Conservation (phyloP, 2,888 invertebrate species). For the Cryptocheilus praepositus region DNA sequence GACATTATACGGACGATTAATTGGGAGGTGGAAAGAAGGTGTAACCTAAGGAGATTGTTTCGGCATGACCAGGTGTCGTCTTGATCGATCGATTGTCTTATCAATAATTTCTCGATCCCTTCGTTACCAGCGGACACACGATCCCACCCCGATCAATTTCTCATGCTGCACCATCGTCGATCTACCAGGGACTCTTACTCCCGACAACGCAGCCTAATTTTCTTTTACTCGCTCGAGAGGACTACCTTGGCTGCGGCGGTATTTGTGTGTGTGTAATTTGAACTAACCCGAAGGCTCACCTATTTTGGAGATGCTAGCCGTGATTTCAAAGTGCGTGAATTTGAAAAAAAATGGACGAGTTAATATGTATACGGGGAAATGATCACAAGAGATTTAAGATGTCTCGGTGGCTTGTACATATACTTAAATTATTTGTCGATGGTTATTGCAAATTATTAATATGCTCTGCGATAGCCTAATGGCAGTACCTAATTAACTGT, state of each 20-base stretch:
- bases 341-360: constrained; percentile 29
- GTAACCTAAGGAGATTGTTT: neutral
- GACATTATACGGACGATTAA: neutral
- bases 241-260: constrained; percentile 12
- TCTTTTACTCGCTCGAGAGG: neutral
- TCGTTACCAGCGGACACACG: neutral
- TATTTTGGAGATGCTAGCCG: constrained; percentile 19
- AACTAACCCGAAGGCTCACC: constrained; percentile 19
- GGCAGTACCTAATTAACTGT: too few species aligned
- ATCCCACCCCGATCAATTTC: too few species aligned
- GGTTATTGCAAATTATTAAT: too few species aligned
- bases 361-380: constrained; percentile 34
- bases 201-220: constrained; percentile 8
- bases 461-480: too few species aligned
- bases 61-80: too few species aligned
- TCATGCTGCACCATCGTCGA: too few species aligned
- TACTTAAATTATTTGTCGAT: too few species aligned
- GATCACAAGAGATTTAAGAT: too few species aligned
- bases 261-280: constrained; percentile 49
- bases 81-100: too few species aligned
- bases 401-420: too few species aligned
- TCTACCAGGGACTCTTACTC: constrained; percentile 11
- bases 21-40: neutral
- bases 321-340: neutral
- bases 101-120: constrained; percentile 8